Conservation (phyloP, 1,140 invertebrate genomes). For the Anthonomus grandis region DNA sequence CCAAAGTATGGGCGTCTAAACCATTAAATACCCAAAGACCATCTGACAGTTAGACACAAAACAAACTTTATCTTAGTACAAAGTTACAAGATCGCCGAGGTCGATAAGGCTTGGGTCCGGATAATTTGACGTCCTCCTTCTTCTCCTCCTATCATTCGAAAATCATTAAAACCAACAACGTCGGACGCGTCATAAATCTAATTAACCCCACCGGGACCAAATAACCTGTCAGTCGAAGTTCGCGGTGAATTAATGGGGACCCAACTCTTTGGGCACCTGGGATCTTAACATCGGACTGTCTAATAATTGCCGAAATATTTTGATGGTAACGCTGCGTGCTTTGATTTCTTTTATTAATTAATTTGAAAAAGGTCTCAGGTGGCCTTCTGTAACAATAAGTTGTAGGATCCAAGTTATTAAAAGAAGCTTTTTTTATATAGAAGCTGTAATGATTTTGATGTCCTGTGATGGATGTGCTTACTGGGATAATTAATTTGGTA, state of each 20-base stretch:
- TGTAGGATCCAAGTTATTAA: no score
- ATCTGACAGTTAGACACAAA: no score
- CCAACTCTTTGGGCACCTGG: no score
- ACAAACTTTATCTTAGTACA: background rate
- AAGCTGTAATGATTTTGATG: no score
- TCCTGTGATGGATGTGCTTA: no score
- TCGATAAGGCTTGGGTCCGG: slow-evolving; percentile 4
- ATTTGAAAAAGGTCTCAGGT: no score
- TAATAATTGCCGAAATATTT: background rate
- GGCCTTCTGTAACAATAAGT: no score
- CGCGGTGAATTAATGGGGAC: no score
- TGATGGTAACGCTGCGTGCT: background rate
- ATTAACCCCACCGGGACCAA: slow-evolving; percentile 43
- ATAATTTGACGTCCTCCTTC: slow-evolving; percentile 8
- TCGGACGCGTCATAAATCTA: slow-evolving; percentile 45
- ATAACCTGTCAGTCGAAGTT: slow-evolving; percentile 41
- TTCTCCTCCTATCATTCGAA: slow-evolving; percentile 27
- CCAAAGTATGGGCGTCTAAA: no score
- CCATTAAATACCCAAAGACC: background rate
- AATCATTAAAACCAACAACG: slow-evolving; percentile 44
- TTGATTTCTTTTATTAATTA: no score
- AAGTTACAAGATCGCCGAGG: slow-evolving; percentile 3
- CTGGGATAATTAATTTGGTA: no score
- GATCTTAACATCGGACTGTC: background rate
- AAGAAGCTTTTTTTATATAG: no score